Percentiles rank a stretch among this genome's conserved stretches.
These are phyloP conservation scores for Diadumene lineata DNA, from an alignment of 92 coral and sea anemone species.

Conservation along the genomic window DNA sequence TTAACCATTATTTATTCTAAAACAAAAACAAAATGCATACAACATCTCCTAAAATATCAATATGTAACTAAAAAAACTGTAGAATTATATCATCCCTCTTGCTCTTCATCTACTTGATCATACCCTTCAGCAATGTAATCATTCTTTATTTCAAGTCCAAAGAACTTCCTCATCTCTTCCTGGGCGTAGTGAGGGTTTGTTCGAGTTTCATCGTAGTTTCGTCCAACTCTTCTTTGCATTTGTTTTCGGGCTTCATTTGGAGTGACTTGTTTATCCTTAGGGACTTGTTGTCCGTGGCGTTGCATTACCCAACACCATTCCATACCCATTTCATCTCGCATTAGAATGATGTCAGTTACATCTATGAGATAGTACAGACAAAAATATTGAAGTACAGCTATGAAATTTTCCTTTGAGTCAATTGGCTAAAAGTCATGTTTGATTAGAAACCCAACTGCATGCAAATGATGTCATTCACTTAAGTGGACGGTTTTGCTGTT, in stretches of 20 bases:
- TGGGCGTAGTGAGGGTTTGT: constrained; percentile 56
- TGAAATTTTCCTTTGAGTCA: too few species aligned
- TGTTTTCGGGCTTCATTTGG: constrained; percentile 38
- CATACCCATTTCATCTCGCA: constrained; percentile 53
- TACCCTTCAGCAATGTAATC: constrained; percentile 36
- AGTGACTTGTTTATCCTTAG: constrained; percentile 41
- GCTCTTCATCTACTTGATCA: constrained; percentile 17
- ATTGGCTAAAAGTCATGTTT: too few species aligned
- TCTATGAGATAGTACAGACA: constrained; percentile 8
- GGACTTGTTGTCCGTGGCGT: constrained; percentile 20
- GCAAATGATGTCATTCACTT: too few species aligned
- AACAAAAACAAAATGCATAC: too few species aligned
- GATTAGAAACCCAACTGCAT: too few species aligned
- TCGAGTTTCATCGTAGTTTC: constrained; percentile 37
- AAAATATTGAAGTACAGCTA: too few species aligned
- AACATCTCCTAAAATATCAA: too few species aligned
- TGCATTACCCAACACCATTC: constrained; percentile 47
- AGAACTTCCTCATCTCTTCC: constrained; percentile 36
- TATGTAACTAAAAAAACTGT: not conserved
- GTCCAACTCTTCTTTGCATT: constrained; percentile 42
- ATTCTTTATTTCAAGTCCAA: constrained; percentile 26
- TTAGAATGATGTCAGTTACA: constrained; percentile 32
- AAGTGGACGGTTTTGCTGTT: too few species aligned
- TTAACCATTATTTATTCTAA: too few species aligned
- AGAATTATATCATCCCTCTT: constrained; percentile 6